Base-by-base conservation (phyloP, 2,113 vertebrate species). In the Megalops atlanticus region DNA sequence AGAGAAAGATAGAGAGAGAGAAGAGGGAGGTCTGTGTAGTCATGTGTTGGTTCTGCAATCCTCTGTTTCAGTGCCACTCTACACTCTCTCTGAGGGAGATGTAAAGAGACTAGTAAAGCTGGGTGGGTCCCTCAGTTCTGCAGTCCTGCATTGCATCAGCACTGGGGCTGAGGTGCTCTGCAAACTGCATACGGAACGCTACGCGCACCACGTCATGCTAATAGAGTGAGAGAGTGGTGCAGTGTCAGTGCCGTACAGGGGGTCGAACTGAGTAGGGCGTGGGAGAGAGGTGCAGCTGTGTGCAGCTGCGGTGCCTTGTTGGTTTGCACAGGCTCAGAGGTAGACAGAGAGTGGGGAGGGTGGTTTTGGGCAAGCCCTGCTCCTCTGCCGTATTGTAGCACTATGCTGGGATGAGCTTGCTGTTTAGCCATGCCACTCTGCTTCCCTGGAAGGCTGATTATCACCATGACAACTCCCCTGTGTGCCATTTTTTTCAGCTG, bases 181-280 rank as follows among this genome's bases (percentile, higher is more conserved):
- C 58, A n/a, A 31, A n/a, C 58, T 64, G 58, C 24, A 24, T 64
- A 24, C 58, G 24, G 31, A 27, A 64, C n/a, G 12, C 58, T 11
- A 31, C 1, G 58, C 58, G 31, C 24, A 24, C 58, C 31, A n/a
- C 31, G 58, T 64, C 58, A 64, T 31, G n/a, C 58, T 64, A 64
- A 64, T 64, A 64, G 33, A 33, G 75, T 82, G 31, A 11, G 74
- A 47, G 83, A 68, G 76, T 82, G 78, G 64, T 93, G 92, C 91
- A 91, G 92, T 88, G 87, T 84, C 88, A 35, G 84, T 86, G 88
- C 87, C 84, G 6, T 24, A n/a, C n/a, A 11, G n/a, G 58, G 58
- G 58, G n/a, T 31, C n/a, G 58, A n/a, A 64, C n/a, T 7, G 58
- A 31, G 58, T 2, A n/a, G 24, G 58, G 12, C 1, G 58, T 6